These are phyloP conservation scores for Tanypteryx hageni DNA, from an alignment of 2,888 invertebrate species.

Conservation along the genomic window DNA sequence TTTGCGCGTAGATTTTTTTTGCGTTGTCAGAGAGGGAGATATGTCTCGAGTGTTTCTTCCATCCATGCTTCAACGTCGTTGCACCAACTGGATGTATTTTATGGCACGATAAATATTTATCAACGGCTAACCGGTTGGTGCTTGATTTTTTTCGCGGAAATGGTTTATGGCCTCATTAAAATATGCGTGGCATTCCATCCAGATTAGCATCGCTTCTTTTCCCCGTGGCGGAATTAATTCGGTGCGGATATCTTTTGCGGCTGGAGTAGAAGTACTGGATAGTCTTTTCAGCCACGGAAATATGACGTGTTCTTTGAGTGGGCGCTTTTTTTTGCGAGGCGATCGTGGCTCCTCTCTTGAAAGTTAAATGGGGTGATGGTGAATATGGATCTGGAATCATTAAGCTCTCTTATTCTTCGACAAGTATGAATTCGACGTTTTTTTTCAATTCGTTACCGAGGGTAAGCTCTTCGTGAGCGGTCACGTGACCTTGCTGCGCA, in stretches of 20 bases:
- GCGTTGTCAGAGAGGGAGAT: background rate
- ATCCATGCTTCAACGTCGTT: background rate
- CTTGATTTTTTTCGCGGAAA: conserved; percentile 15
- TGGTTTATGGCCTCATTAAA: conserved; percentile 29
- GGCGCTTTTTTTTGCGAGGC: background rate
- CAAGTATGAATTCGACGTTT: background rate
- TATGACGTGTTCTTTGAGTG: background rate
- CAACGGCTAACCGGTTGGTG: conserved; percentile 33
- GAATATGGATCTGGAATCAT: background rate
- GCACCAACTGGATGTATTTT: conserved; percentile 35
- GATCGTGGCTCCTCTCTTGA: background rate
- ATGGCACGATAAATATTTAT: conserved; percentile 29
- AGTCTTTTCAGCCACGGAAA: background rate
- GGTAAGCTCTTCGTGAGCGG: background rate
- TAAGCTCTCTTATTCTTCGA: background rate
- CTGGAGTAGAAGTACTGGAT: background rate
- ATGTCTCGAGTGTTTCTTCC: background rate
- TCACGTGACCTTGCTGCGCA: no score
- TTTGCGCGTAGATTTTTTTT: background rate
- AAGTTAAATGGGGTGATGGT: background rate
- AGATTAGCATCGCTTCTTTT: conserved; percentile 27
- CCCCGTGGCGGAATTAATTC: background rate
- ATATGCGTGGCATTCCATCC: background rate
- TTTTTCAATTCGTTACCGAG: background rate
- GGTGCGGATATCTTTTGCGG: conserved; percentile 11